Conservation (phyloP, 2,888 invertebrate species). For the Tricholauxania praeusta region DNA sequence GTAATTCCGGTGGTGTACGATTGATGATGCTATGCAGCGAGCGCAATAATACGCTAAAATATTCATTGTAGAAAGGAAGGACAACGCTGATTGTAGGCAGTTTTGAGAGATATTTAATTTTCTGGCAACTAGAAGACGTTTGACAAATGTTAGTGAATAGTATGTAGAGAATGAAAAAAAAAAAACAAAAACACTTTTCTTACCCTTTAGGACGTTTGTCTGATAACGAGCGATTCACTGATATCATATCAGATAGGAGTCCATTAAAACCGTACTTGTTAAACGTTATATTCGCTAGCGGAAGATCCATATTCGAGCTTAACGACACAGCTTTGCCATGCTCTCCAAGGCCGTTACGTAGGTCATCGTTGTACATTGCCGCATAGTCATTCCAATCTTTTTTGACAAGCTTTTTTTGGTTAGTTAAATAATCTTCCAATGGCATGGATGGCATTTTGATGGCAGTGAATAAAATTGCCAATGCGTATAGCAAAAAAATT, state of each 20-base stretch:
- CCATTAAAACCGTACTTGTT: slow-evolving; percentile 95
- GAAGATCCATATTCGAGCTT: slow-evolving; percentile 72
- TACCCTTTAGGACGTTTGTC: slow-evolving; percentile 80
- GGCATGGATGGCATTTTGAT: no score
- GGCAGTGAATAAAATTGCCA: no score
- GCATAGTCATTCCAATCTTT: slow-evolving; percentile 87
- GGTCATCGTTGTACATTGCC: slow-evolving; percentile 74
- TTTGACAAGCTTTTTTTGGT: slow-evolving; percentile 60
- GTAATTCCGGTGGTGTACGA: slow-evolving; percentile 82
- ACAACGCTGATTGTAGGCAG: slow-evolving; percentile 86
- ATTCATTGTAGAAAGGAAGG: slow-evolving; percentile 95
- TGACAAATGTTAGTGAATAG: neutral
- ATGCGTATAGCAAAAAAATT: no score
- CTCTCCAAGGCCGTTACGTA: slow-evolving; percentile 79
- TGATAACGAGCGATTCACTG: slow-evolving; percentile 85
- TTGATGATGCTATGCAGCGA: slow-evolving; percentile 86
- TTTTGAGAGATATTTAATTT: slow-evolving; percentile 58
- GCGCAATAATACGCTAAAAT: slow-evolving; percentile 86
- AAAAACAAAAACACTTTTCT: slow-evolving; percentile 43
- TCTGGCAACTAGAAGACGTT: slow-evolving; percentile 55
- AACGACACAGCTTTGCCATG: slow-evolving; percentile 78
- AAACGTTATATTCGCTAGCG: slow-evolving; percentile 76
- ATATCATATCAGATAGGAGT: slow-evolving; percentile 90
- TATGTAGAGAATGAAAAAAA: neutral
- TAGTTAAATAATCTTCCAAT: no score